These are phyloP conservation scores for Gallinago solitaria DNA, from an alignment of 2,797 vertebrate species.

Conservation along the genomic window DNA sequence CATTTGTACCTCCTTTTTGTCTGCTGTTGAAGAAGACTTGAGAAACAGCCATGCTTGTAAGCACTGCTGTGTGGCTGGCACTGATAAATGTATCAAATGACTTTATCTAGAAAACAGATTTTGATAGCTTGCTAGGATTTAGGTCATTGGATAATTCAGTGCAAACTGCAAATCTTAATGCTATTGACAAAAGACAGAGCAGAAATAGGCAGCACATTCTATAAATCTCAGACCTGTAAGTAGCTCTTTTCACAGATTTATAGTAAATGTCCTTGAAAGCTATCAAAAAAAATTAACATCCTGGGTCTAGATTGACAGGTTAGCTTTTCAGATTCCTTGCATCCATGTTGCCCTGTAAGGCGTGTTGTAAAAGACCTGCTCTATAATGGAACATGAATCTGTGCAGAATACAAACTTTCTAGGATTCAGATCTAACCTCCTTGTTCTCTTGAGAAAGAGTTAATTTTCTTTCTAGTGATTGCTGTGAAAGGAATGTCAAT, in stretches of 20 bases:
- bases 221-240: conserved; percentile 64
- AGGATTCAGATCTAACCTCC: not conserved
- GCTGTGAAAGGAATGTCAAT: not conserved
- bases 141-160: conserved; percentile 76
- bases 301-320: not conserved
- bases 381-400: fast-evolving
- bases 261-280: conserved; percentile 59
- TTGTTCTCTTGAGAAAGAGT: not conserved
- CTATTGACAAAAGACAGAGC: conserved; percentile 72
- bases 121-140: conserved; percentile 72
- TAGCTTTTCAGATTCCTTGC: not conserved
- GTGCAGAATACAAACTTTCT: not conserved
- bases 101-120: conserved; percentile 75
- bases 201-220: conserved; percentile 57
- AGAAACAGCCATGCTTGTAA: conserved; percentile 41
- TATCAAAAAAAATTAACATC: not conserved
- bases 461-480: not conserved
- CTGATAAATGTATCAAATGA: conserved; percentile 69
- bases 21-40: conserved; percentile 8
- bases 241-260: conserved; percentile 59
- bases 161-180: conserved; percentile 70
- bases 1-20: conserved; percentile 31
- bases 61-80: conserved; percentile 15
- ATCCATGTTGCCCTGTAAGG: not conserved
- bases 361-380: not conserved